phyloP scores from a whole-genome alignment of 2,888 invertebrate species.

The Ophioninae sp. region DNA sequence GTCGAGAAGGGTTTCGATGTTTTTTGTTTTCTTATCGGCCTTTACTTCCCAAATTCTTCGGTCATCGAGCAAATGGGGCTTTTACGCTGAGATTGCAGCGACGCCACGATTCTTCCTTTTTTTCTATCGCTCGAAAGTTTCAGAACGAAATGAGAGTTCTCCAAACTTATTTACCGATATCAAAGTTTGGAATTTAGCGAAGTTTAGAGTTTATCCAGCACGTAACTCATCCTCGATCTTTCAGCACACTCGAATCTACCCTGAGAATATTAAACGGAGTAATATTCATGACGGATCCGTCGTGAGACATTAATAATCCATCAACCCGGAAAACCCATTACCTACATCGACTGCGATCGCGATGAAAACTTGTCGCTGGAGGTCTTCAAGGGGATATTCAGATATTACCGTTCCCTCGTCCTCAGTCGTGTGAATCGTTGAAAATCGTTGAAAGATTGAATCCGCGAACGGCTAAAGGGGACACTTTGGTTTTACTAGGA shows the following conservation, averaged over 20 bases:
- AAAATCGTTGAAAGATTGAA: conserved; percentile 18
- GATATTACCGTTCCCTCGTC: neutral
- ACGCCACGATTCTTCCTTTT: neutral
- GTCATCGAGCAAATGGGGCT: neutral
- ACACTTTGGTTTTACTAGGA: conserved; percentile 24
- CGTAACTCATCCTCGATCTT: conserved; percentile 3
- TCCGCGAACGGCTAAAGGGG: conserved; percentile 32
- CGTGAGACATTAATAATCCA: conserved; percentile 43
- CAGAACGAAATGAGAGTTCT: neutral
- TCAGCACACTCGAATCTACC: neutral
- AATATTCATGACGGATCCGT: conserved; percentile 21
- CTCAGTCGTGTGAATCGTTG: neutral
- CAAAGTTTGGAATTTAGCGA: too few relatives aligned
- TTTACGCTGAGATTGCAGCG: neutral
- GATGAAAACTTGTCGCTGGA: conserved; percentile 38
- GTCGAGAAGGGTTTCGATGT: neutral
- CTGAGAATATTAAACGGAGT: neutral
- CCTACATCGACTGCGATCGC: conserved; percentile 36
- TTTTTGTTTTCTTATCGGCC: neutral
- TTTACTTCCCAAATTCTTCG: neutral
- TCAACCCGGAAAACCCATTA: conserved; percentile 45
- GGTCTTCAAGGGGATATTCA: conserved; percentile 15
- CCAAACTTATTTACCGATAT: too few relatives aligned
- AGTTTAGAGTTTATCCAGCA: neutral
- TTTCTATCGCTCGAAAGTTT: neutral